phyloP scores from a whole-genome alignment of 2,797 vertebrate genomes.

The Fistularia commersonii region DNA sequence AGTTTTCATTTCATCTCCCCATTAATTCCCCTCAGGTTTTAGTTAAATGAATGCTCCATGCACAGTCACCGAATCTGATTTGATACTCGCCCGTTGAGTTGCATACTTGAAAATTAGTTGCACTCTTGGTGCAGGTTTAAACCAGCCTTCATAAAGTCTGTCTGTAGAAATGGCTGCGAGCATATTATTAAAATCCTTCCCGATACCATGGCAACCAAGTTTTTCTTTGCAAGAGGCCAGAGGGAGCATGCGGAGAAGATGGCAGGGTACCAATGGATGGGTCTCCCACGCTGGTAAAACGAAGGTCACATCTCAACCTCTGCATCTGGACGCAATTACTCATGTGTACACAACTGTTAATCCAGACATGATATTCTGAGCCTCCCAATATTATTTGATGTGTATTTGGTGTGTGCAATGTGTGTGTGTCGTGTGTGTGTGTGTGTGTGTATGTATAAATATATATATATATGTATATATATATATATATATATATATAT shows the following conservation, averaged over 20 bases:
- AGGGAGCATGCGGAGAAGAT: constrained; percentile 40
- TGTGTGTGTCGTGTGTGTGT: too few species aligned
- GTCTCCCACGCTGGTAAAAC: constrained; percentile 46
- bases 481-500: too few species aligned
- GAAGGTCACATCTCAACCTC: constrained; percentile 42
- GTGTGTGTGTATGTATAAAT: too few species aligned
- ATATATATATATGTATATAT: too few species aligned
- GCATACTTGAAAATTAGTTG: constrained; percentile 1
- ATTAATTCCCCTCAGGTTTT: too few species aligned
- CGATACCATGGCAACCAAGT: constrained; percentile 61
- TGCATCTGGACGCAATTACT: constrained; percentile 25
- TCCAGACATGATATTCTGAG: neutral
- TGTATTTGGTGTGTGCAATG: too few species aligned
- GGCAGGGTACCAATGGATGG: constrained; percentile 31
- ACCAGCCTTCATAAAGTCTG: constrained; percentile 16
- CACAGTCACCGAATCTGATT: too few species aligned
- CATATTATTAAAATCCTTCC: constrained; percentile 49
- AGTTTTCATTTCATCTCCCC: too few species aligned
- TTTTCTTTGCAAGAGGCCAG: constrained; percentile 39
- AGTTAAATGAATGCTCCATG: too few species aligned
- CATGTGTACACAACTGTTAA: constrained; percentile 14
- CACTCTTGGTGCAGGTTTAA: constrained; percentile 9
- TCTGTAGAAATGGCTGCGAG: constrained; percentile 31
- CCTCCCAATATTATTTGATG: neutral
- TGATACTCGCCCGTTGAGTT: too few species aligned